phyloP scores from a whole-genome alignment of 1,140 invertebrate species.

The Drosophila orena region DNA sequence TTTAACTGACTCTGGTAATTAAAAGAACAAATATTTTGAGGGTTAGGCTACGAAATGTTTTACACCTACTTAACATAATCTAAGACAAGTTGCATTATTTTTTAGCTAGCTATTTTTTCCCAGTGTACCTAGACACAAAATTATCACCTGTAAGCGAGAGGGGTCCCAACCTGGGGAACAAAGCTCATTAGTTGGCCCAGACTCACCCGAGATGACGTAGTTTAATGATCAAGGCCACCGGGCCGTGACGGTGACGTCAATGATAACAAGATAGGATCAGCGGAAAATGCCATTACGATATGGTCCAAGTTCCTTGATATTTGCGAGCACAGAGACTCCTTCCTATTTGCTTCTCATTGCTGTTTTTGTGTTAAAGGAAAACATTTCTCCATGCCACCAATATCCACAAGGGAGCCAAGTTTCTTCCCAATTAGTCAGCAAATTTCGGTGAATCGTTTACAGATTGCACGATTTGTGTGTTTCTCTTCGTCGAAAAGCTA shows the following conservation, averaged over 20 bases:
- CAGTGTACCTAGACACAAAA: not conserved
- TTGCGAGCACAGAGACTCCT: too few species aligned
- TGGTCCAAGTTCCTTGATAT: conserved; percentile 1
- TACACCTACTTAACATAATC: too few species aligned
- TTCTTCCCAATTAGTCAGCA: not conserved
- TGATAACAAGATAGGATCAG: conserved; percentile 29
- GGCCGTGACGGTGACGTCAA: conserved; percentile 38
- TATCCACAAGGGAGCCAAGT: not conserved
- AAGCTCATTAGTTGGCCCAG: conserved; percentile 46
- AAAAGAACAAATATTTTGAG: too few species aligned
- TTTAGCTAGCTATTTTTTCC: too few species aligned
- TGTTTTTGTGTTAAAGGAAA: too few species aligned
- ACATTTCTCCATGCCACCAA: too few species aligned
- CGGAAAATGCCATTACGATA: conserved; percentile 28
- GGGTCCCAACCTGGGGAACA: conserved; percentile 23
- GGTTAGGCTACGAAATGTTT: too few species aligned
- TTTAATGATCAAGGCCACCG: conserved; percentile 27
- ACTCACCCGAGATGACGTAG: conserved; percentile 45
- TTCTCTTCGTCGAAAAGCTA: not conserved
- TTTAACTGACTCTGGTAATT: too few species aligned
- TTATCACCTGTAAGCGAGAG: conserved; percentile 6
- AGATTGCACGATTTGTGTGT: not conserved
- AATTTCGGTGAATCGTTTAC: not conserved
- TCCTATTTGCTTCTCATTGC: too few species aligned
- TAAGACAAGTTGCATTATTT: too few species aligned